Evolutionary conservation across 2,113 vertebrate genomes (phyloP), one percentile per base, ranked within the genome.

Genomic region (Rynchops niger): DNA sequence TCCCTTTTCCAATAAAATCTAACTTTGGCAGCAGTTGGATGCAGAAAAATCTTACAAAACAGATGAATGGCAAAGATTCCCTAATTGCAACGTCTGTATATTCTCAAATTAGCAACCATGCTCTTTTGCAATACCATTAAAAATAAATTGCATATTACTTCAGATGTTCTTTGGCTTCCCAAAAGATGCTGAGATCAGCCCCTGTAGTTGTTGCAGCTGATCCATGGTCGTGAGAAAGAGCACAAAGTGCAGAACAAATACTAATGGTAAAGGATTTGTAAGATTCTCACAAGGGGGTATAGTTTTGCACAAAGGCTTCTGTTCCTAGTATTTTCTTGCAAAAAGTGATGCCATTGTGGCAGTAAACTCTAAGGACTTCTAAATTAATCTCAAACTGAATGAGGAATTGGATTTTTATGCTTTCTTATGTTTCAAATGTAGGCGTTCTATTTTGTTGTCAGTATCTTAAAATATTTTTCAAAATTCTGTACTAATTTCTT

Each of bases 1-100:
- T 47, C 84, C 43, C 84, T 85, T 67, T 74, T 72, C 80, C 34
- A 88, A 58, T 34, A 17, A 82, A 76, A 25, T 79, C 72, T 27
- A 74, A 66, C 91, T 94, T 53, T 50, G 79, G 91, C 95, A 96
- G 93, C 92, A 90, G 53, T 25, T 85, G 83, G 90, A 87, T 74
- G 79, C 72, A 85, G 86, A 62, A 80, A 71, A 63, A 86, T 94
- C 95, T 93, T 95, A 91, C 74, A 78, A 66, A 95, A 72, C 71
- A 95, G 94, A 96, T 94, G 95, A 96, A 97, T 91, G 91, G 95
- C 96, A 97, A 81, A 86, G 66, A 91, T 93, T 81, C 32, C 62
- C 73, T 36, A 43, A 88, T 79, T 82, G 62, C 45, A 70, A 36
- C 78, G 61, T 78, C 76, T 88, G 52, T 38, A 67, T 65, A 58